Evolutionary conservation across 2,797 vertebrate genomes (phyloP).

Genomic region (Macrochelys suwanniensis): DNA sequence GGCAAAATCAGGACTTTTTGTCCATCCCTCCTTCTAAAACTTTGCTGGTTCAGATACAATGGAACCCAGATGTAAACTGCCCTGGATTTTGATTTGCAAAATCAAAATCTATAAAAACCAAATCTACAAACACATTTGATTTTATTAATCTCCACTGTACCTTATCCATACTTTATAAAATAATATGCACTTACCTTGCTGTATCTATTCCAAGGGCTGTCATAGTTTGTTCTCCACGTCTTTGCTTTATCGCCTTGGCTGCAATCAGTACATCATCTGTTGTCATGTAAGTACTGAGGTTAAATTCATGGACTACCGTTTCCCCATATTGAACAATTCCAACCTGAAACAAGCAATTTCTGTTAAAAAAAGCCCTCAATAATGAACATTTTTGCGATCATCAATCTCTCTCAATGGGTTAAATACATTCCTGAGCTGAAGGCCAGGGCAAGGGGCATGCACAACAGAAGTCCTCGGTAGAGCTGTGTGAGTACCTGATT

Average conservation of each 20-base stretch:
- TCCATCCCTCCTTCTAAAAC: neutral
- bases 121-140: rapidly evolving
- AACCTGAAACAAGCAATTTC: conserved; percentile 84
- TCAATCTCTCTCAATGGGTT: neutral
- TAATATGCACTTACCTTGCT: conserved; percentile 85
- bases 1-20: neutral
- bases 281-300: conserved; percentile 90
- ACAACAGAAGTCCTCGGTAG: neutral
- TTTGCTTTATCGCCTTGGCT: conserved; percentile 85
- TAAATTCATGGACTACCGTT: conserved; percentile 92
- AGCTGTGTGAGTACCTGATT: neutral
- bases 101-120: neutral
- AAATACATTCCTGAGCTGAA: neutral
- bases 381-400: neutral
- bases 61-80: neutral
- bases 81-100: neutral
- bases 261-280: conserved; percentile 83
- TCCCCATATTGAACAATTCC: conserved; percentile 96
- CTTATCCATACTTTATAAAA: neutral
- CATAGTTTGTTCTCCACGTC: conserved; percentile 89
- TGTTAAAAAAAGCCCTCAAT: neutral
- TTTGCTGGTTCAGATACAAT: neutral
- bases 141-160: neutral
- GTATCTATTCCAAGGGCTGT: conserved; percentile 94
- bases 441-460: neutral